These are phyloP conservation scores for Hymenopus coronatus DNA, from an alignment of 2,888 invertebrate species.

Conservation along the genomic window DNA sequence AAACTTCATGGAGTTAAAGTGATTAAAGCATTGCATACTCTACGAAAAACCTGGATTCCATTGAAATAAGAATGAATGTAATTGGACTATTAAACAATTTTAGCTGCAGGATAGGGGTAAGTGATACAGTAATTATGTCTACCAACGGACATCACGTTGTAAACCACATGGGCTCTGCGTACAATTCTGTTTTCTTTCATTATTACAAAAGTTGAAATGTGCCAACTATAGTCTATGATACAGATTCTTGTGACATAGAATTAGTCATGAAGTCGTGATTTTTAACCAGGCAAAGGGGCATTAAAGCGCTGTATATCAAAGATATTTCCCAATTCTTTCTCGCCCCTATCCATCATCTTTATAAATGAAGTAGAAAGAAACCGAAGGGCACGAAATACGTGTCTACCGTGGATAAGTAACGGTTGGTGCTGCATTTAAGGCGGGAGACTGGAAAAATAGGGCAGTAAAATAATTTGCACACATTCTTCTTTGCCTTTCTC, in stretches of 20 bases:
- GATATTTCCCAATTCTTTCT: background rate
- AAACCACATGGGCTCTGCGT: too few species aligned
- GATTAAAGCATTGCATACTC: too few species aligned
- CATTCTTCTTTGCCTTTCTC: background rate
- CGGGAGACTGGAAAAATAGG: background rate
- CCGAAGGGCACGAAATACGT: background rate
- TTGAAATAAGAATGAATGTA: too few species aligned
- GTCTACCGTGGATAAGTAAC: background rate
- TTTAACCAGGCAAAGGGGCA: background rate
- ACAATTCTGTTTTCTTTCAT: too few species aligned
- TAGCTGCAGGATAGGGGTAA: background rate
- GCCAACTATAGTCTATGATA: background rate
- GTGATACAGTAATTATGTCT: background rate
- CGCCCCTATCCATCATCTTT: background rate
- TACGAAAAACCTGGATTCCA: too few species aligned
- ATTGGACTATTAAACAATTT: background rate
- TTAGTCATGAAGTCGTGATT: background rate
- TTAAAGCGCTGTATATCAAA: background rate
- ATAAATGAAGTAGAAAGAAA: background rate
- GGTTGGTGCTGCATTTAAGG: background rate
- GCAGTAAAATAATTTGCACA: background rate
- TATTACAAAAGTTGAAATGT: background rate
- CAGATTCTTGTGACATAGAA: background rate
- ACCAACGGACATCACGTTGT: background rate
- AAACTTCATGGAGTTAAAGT: too few species aligned